Evolutionary conservation across 2,888 invertebrate genomes (phyloP), one percentile per base, ranked within the genome.

Genomic region (Drosophila pseudotalamancana): DNA sequence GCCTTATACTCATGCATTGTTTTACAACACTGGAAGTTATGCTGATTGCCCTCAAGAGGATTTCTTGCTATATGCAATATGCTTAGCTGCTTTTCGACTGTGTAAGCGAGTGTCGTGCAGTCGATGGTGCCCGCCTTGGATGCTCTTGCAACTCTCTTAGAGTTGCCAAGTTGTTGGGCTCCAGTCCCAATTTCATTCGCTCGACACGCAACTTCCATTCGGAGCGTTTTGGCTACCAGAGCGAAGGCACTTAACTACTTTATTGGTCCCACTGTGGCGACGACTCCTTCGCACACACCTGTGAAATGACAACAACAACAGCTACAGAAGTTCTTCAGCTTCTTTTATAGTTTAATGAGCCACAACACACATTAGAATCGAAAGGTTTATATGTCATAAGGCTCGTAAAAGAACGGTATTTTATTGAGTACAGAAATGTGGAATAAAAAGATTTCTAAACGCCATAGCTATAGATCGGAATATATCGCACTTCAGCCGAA

Each of bases 171-270:
- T 32, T 34, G 18, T 16, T 12, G 16, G 29, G 23, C 16, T 16
- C 19, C 21, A 49, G 46, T 29, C 29, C 29, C 29, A 39, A 32
- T 40, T 42, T 19, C 31, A 48, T 14, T 46, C 54, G 14, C 48
- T 46, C 43, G 48, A 56, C 87, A 81, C 84, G 87, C 81, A 81
- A 86, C 77, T 46, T 60, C 66, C 69, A 83, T 79, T 85, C 76
- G 68, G 46, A 76, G 43, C 85, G 71, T 81, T 78, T 84, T 78
- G 71, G 86, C 80, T 80, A 80, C 80, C 80, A 80, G 55, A 68
- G 50, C 50, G 42, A 31, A 65, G 87, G 82, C 81, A 82, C 85
- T 82, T 82, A 82, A 87, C 81, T 84, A 87, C 81, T 82, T 82
- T 82, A 82, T 84, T 72, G 81, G 72, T 76, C 35, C 64, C 49